phyloP scores from a whole-genome alignment of 53 echinoderm and acorn worm genomes.

The Luidia sarsii region DNA sequence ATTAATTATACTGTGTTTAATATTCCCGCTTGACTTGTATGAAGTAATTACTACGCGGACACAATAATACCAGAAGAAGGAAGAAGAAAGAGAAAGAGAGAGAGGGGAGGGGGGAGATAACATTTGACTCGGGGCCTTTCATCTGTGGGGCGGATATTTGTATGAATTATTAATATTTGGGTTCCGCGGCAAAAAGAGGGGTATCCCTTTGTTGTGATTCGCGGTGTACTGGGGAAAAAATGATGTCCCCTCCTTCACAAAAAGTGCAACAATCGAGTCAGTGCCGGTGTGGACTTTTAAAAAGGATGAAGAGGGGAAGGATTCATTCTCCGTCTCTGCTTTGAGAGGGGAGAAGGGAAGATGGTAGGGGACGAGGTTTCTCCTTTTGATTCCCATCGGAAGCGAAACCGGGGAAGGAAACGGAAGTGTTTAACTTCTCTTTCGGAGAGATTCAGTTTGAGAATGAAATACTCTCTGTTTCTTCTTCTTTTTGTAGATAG shows the following conservation, averaged over 20 bases:
- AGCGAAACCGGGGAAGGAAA: too few relatives aligned
- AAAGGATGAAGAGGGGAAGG: neutral
- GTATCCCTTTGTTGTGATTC: constrained; percentile 9
- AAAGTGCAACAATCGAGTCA: neutral
- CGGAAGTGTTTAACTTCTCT: too few relatives aligned
- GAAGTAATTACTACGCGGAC: constrained; percentile 43
- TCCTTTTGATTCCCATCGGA: too few relatives aligned
- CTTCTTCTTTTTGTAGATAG: too few relatives aligned
- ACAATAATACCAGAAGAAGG: too few relatives aligned
- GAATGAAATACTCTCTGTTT: too few relatives aligned
- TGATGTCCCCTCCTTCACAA: neutral
- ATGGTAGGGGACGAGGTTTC: too few relatives aligned
- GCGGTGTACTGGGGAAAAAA: constrained; percentile 40
- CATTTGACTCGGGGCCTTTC: constrained; percentile 24
- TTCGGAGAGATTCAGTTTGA: too few relatives aligned
- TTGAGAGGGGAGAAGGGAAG: too few relatives aligned
- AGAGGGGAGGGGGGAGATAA: constrained; percentile 26
- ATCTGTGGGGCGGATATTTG: neutral
- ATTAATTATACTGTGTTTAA: constrained; percentile 62
- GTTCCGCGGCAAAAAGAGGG: too few relatives aligned
- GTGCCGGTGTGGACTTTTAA: neutral
- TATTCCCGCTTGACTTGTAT: constrained; percentile 53
- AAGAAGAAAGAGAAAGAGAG: too few relatives aligned
- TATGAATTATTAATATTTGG: constrained; percentile 41
- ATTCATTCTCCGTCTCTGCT: too few relatives aligned